Evolutionary conservation across 2,888 invertebrate genomes (phyloP).

Genomic region (Diaprepes abbreviatus): DNA sequence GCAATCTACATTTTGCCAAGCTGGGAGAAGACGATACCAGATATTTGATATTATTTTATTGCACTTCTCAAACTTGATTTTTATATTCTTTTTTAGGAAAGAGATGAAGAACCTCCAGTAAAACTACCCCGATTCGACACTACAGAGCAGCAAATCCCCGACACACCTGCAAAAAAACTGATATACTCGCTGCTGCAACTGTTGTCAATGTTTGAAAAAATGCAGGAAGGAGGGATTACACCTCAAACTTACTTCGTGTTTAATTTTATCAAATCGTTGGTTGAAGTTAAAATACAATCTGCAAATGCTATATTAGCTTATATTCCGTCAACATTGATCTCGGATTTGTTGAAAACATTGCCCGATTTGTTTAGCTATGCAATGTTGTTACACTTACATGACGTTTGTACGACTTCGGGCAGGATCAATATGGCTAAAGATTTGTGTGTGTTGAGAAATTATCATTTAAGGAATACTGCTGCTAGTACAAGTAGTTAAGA

Average conservation of each 20-base stretch:
- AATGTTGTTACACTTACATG: slow-evolving; percentile 83
- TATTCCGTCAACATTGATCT: slow-evolving; percentile 82
- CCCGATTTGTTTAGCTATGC: slow-evolving; percentile 84
- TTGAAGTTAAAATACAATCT: slow-evolving; percentile 77
- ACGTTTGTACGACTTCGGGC: slow-evolving; percentile 81
- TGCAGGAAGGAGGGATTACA: slow-evolving; percentile 80
- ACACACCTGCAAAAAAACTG: slow-evolving; percentile 55
- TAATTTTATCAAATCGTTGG: slow-evolving; percentile 81
- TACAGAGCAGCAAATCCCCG: slow-evolving; percentile 50
- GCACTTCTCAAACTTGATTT: too few relatives aligned
- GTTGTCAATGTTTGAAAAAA: slow-evolving; percentile 77
- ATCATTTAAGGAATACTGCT: slow-evolving; percentile 72
- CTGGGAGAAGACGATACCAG: too few relatives aligned
- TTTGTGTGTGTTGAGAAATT: slow-evolving; percentile 87
- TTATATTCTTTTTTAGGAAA: slow-evolving; percentile 56
- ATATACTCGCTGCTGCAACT: slow-evolving; percentile 75
- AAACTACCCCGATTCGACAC: slow-evolving; percentile 60
- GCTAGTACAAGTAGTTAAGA: neutral
- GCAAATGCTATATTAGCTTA: slow-evolving; percentile 76
- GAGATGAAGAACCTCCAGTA: slow-evolving; percentile 58
- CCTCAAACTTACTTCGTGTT: slow-evolving; percentile 88
- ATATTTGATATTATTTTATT: too few relatives aligned
- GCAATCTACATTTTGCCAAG: too few relatives aligned
- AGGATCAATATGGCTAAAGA: slow-evolving; percentile 90
- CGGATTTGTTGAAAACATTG: slow-evolving; percentile 83